phyloP scores from a whole-genome alignment of 2,888 invertebrate species.

The Phymatocera aterrima region DNA sequence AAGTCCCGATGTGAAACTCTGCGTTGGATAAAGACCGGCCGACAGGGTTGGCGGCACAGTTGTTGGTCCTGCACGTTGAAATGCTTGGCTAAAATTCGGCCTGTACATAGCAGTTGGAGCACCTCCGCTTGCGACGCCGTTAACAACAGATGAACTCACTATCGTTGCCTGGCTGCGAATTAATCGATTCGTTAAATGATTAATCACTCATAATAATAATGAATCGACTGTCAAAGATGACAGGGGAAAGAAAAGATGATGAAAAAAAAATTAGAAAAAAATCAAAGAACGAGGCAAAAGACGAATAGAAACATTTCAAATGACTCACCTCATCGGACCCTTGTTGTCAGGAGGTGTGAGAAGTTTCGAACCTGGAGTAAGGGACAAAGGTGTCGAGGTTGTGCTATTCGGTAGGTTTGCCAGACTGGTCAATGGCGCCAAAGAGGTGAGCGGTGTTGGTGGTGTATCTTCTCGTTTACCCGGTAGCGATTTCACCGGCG shows the following conservation, averaged over 20 bases:
- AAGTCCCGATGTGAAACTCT: slow-evolving; percentile 73
- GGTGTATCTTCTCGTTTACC: slow-evolving; percentile 73
- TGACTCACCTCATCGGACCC: slow-evolving; percentile 71
- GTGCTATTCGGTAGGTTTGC: slow-evolving; percentile 71
- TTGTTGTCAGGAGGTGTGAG: slow-evolving; percentile 74
- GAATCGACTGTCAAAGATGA: no score
- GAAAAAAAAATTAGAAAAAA: background rate
- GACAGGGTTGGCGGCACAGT: slow-evolving; percentile 72
- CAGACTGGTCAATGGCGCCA: slow-evolving; percentile 72
- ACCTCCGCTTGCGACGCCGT: slow-evolving; percentile 72
- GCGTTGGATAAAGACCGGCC: slow-evolving; percentile 75
- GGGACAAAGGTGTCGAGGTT: slow-evolving; percentile 71
- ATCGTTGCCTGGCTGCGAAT: slow-evolving; percentile 78
- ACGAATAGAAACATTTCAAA: background rate
- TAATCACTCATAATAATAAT: background rate
- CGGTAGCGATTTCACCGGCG: slow-evolving; percentile 71
- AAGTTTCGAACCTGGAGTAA: slow-evolving; percentile 71
- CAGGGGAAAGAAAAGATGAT: background rate
- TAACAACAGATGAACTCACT: slow-evolving; percentile 75
- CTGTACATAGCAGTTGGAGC: slow-evolving; percentile 83
- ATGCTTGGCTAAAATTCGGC: slow-evolving; percentile 84
- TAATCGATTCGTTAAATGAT: no score
- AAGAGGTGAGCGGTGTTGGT: slow-evolving; percentile 70
- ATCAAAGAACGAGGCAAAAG: background rate
- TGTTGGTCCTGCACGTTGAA: slow-evolving; percentile 79